A percentile compares a stretch with the other conserved stretches of the same genome.
Evolutionary conservation across 2,888 invertebrate species (phyloP).

Genomic region (Amphipyra tragopoginis): DNA sequence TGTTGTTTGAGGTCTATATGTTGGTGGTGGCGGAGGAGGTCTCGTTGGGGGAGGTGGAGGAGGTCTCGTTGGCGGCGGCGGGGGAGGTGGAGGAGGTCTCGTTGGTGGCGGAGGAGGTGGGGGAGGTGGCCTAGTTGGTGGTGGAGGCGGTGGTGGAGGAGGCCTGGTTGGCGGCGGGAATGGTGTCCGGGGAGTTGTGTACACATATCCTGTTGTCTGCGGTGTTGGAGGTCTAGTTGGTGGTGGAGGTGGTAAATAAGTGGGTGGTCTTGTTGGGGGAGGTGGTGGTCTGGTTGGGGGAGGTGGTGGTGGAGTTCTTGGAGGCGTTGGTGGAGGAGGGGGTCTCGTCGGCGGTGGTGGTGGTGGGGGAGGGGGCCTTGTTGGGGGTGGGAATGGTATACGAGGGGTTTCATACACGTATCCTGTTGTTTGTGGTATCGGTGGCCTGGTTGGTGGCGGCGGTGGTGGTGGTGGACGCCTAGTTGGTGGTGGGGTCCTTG

Average conservation of each 20-base stretch:
- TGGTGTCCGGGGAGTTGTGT: conserved; percentile 41
- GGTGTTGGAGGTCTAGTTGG: conserved; percentile 24
- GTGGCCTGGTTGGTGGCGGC: conserved; percentile 45
- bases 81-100: conserved; percentile 19
- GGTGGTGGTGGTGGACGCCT: conserved; percentile 44
- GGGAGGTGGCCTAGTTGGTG: conserved; percentile 39
- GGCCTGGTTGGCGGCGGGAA: conserved; percentile 35
- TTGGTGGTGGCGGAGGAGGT: conserved; percentile 32
- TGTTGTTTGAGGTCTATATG: conserved; percentile 28
- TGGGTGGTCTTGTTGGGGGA: conserved; percentile 19
- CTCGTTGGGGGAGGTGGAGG: conserved; percentile 36
- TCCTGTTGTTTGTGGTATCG: not conserved
- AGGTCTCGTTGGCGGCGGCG: conserved; percentile 31
- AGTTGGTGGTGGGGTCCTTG: not conserved
- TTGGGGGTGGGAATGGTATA: conserved; percentile 54
- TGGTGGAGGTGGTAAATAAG: conserved; percentile 43
- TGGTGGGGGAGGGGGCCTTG: conserved; percentile 54
- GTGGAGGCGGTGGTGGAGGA: conserved; percentile 11
- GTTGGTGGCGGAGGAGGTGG: conserved; percentile 42
- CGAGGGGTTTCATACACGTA: too few species aligned
- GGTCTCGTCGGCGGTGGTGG: conserved; percentile 52
- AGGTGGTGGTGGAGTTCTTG: conserved; percentile 45
- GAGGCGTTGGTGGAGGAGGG: conserved; percentile 56
- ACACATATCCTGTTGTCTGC: too few species aligned
- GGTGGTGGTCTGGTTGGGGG: conserved; percentile 58